Base-by-base conservation (phyloP, 2,888 invertebrate species). In the Lypha dubia region DNA sequence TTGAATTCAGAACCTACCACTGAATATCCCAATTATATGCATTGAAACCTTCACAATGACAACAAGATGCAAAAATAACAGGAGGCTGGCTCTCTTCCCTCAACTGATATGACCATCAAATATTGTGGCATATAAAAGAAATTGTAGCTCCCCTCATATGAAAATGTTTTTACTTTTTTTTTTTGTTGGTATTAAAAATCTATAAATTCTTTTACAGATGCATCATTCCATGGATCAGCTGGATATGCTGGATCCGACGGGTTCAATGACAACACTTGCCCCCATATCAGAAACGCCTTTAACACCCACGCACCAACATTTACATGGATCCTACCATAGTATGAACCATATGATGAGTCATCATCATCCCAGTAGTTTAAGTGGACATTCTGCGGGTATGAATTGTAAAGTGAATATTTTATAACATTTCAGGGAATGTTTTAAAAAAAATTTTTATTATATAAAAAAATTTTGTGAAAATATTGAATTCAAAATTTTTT, bases 151-250 rank as follows among this genome's bases (percentile, higher is more conserved):
- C n/a, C n/a, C n/a, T n/a, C n/a, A n/a, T n/a, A n/a, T n/a, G n/a
- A n/a, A n/a, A n/a, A n/a, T n/a, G n/a, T n/a, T n/a, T n/a, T n/a
- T n/a, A n/a, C n/a, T n/a, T n/a, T n/a, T n/a, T n/a, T n/a, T n/a
- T n/a, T n/a, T n/a, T n/a, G n/a, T n/a, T n/a, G n/a, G n/a, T n/a
- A n/a, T n/a, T n/a, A n/a, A n/a, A n/a, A n/a, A n/a, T n/a, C n/a
- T n/a, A 13, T 15, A 44, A 44, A 44, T 44, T 44, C 15, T 56
- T 49, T 73, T 28, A 68, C 83, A 98, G 97, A 98, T 98, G 97
- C 97, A 97, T 91, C 96, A 96, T 88, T 96, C 96, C 68, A 98
- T 98, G 97, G 98, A 98, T 92, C 97, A 97, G 15, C 93, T 98
- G 89, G 98, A 98, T 91, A 97, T 98, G 97, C 93, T 98, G 89